Conservation (phyloP, 35 echinoderm and acorn worm species). For the Lytechinus pictus region DNA sequence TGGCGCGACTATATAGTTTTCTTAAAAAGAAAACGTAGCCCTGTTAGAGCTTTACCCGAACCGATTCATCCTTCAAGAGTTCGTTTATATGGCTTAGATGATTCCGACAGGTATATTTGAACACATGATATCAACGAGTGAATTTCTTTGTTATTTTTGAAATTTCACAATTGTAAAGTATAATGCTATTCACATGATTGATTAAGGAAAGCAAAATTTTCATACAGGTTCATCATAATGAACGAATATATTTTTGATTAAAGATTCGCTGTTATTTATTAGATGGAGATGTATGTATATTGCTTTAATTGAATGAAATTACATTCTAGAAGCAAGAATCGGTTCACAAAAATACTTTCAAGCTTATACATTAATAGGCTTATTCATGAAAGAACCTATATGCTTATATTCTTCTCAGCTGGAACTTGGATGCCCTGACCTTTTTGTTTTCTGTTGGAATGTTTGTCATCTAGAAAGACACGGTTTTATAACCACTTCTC, state of each 20-base stretch:
- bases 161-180: too few relatives aligned
- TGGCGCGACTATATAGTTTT: not conserved
- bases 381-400: too few relatives aligned
- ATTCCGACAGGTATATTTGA: not conserved
- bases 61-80: not conserved
- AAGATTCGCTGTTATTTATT: too few relatives aligned
- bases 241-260: too few relatives aligned
- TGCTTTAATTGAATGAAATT: not conserved
- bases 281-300: too few relatives aligned
- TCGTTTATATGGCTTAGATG: not conserved
- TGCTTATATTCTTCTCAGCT: not conserved
- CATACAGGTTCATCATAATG: not conserved
- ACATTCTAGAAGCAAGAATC: not conserved
- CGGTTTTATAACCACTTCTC: not conserved
- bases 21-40: not conserved
- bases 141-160: not conserved
- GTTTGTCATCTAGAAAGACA: not conserved
- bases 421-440: not conserved
- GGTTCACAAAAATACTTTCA: too few relatives aligned
- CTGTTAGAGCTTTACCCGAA: not conserved
- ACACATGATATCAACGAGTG: not conserved
- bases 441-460: not conserved
- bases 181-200: too few relatives aligned
- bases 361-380: too few relatives aligned
- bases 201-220: not conserved